These are phyloP conservation scores for Drosophila algonquin DNA, from an alignment of 2,888 invertebrate species.

Conservation along the genomic window DNA sequence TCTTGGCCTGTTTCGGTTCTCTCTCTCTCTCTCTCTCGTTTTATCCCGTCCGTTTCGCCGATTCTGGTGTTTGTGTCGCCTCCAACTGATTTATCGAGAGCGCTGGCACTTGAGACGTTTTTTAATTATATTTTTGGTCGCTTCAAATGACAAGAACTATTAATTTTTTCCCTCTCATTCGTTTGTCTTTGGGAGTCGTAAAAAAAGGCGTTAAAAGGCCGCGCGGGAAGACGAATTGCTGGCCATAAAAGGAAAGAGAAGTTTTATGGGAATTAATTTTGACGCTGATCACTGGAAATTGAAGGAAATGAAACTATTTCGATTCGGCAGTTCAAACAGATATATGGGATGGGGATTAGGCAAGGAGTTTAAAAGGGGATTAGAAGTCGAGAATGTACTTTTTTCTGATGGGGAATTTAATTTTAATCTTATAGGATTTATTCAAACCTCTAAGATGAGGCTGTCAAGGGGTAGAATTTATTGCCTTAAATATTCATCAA, in stretches of 20 bases:
- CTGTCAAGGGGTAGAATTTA: not conserved
- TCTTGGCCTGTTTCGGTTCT: constrained; percentile 31
- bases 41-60: constrained; percentile 37
- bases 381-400: not conserved
- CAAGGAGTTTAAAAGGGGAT: not conserved
- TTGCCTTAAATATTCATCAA: not conserved
- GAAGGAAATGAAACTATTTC: constrained; percentile 27
- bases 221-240: constrained; percentile 26
- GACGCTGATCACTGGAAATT: constrained; percentile 33
- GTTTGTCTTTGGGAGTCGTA: constrained; percentile 20
- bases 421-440: not conserved
- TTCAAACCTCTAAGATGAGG: too few species aligned
- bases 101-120: constrained; percentile 51
- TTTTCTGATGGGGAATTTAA: not conserved
- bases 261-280: constrained; percentile 34
- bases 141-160: constrained; percentile 56
- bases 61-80: constrained; percentile 44
- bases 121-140: constrained; percentile 54
- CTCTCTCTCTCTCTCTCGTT: not conserved
- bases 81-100: constrained; percentile 54
- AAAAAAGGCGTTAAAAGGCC: constrained; percentile 50
- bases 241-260: constrained; percentile 10
- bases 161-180: constrained; percentile 38
- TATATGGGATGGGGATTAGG: not conserved
- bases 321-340: constrained; percentile 29